Base-by-base conservation (phyloP, 2,797 vertebrate genomes). In the Lacerta agilis region DNA sequence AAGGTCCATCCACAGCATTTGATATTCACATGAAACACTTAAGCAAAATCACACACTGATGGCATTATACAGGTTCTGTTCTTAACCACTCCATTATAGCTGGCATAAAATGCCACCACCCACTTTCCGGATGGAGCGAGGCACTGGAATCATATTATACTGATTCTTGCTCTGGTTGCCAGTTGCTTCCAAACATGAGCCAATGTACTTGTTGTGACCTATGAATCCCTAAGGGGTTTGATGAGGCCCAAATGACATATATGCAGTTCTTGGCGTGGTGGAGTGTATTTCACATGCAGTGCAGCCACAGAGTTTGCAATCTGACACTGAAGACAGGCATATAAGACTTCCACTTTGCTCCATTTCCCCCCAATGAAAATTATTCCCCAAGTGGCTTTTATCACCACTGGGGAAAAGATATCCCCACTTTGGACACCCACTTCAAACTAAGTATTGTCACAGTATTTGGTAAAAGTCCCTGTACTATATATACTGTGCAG, bases 151-250 rank as follows among this genome's bases (percentile, higher is more conserved):
- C 45, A 41, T 72, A 86, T 86, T 61, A 33, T 77, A 80, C 58
- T 67, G 79, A 58, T 58, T 86, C 77, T 80, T 79, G 45, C 36
- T 69, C 43, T 55, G 41, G 23, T 45, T 86, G 77, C 78, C 85
- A 61, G 43, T 78, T 78, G 27, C 58, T 66, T 85, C 83, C 75
- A 77, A 85, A 66, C 38, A 66, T 66, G 67, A 71, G 55, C 77
- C 76, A 79, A 72, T 43, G 33, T 80, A 86, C 69, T 58, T 80
- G 15, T 72, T 71, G 49, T 80, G 61, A 86, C 67, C 36, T 58
- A 80, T 58, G 72, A 72, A 58, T 71, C 66, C 15, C n/a, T 71
- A 71, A 79, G 77, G 67, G 13, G n/a, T 29, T 38, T 77, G 27
- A 79, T 23, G 45, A 71, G 43, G 66, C 33, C 33, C 77, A 79